These are phyloP conservation scores for Microplitis deprimator DNA, from an alignment of 2,888 invertebrate species.

Conservation along the genomic window DNA sequence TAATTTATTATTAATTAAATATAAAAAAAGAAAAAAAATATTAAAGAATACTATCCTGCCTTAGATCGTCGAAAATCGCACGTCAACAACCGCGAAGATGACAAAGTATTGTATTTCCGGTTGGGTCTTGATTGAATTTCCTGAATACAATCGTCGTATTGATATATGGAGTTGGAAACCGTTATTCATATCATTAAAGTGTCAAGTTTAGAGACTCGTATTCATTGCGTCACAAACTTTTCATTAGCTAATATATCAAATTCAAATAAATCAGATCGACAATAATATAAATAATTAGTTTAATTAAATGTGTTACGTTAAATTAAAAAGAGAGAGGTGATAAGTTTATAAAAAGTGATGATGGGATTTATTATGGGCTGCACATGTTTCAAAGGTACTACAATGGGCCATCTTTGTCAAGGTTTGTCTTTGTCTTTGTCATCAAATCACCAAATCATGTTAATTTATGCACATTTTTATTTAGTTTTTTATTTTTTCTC, in stretches of 20 bases:
- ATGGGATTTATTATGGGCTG: conserved; percentile 96
- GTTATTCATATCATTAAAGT: conserved; percentile 25
- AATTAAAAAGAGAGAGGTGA: conserved; percentile 8
- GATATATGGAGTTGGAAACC: conserved; percentile 11
- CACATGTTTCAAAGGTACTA: conserved; percentile 90
- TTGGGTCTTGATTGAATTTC: conserved; percentile 21
- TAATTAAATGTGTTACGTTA: not conserved
- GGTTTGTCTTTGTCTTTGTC: conserved; percentile 57
- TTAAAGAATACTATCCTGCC: not conserved
- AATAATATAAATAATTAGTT: not conserved
- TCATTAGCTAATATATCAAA: conserved; percentile 4
- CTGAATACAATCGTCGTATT: conserved; percentile 11
- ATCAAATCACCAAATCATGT: conserved; percentile 16
- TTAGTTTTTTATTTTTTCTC: conserved; percentile 5
- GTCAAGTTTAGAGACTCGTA: not conserved
- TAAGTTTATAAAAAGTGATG: conserved; percentile 72
- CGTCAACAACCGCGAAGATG: conserved; percentile 30
- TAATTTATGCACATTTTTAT: conserved; percentile 4
- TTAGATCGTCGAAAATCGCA: conserved; percentile 17
- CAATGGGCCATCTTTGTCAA: conserved; percentile 67
- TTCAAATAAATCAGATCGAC: not conserved
- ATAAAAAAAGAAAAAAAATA: not conserved
- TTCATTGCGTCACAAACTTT: conserved; percentile 6
- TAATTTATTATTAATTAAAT: not conserved
- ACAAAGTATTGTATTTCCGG: conserved; percentile 19